These are phyloP conservation scores for Dendroctonus ponderosae DNA, from an alignment of 1,140 invertebrate species.

Conservation along the genomic window DNA sequence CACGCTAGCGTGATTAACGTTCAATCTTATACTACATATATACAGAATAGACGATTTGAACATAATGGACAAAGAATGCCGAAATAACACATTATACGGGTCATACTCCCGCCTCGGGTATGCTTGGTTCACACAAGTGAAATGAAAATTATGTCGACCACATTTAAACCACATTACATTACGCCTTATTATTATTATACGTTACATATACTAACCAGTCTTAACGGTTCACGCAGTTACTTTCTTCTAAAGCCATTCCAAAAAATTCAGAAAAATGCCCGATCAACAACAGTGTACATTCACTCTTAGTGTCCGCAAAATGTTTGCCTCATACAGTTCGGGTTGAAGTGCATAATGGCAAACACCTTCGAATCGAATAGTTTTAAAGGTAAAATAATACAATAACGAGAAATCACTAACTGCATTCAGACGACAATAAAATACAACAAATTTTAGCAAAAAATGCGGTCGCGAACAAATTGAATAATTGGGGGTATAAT, in stretches of 20 bases:
- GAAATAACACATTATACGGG: too few relatives aligned
- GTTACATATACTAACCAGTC: slow-evolving; percentile 44
- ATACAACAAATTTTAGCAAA: too few relatives aligned
- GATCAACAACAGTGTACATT: too few relatives aligned
- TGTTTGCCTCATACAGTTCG: too few relatives aligned
- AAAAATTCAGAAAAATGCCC: slow-evolving; percentile 1
- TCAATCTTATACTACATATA: slow-evolving; percentile 41
- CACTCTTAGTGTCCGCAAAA: too few relatives aligned
- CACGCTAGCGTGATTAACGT: slow-evolving; percentile 21
- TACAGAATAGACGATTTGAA: slow-evolving; percentile 29
- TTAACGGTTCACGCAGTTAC: slow-evolving; percentile 46
- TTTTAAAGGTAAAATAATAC: too few relatives aligned
- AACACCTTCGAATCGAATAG: too few relatives aligned
- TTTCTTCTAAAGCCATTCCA: neutral
- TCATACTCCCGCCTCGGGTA: neutral
- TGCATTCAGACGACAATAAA: too few relatives aligned
- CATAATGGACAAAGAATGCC: slow-evolving; percentile 1
- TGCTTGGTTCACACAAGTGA: neutral
- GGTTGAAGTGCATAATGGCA: too few relatives aligned
- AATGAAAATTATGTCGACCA: neutral
- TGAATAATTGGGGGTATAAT: too few relatives aligned
- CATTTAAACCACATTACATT: neutral
- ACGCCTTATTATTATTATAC: neutral
- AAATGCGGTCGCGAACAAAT: too few relatives aligned
- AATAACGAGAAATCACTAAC: too few relatives aligned